Conservation (phyloP, 1,140 invertebrate species). For the Bactericera cockerelli region DNA sequence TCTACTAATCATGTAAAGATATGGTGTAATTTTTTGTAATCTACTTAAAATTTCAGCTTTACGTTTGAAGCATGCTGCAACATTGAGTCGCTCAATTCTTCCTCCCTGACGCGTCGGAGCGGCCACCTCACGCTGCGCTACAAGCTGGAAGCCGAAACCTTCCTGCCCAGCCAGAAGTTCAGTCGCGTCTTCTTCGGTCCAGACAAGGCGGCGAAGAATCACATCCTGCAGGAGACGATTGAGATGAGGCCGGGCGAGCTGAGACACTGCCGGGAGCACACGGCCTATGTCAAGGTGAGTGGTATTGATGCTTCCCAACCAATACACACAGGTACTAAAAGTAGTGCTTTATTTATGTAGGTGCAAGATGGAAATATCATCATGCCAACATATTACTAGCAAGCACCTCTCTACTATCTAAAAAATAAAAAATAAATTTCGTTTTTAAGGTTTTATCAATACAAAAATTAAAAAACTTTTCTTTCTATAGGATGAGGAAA, state of each 20-base stretch:
- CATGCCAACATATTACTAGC: too few relatives aligned
- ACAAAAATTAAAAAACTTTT: too few relatives aligned
- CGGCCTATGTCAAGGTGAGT: slow-evolving; percentile 58
- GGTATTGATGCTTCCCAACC: too few relatives aligned
- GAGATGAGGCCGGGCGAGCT: slow-evolving; percentile 21
- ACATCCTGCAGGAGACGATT: slow-evolving; percentile 28
- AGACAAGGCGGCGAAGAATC: slow-evolving; percentile 27
- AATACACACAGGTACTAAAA: too few relatives aligned
- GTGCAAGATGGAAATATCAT: too few relatives aligned
- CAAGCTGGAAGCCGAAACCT: slow-evolving; percentile 70
- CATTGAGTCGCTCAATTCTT: slow-evolving; percentile 46
- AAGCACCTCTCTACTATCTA: too few relatives aligned
- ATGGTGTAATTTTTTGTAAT: too few relatives aligned
- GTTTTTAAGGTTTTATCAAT: too few relatives aligned
- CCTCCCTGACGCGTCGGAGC: slow-evolving; percentile 13
- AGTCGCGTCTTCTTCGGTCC: slow-evolving; percentile 60
- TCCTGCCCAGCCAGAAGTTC: slow-evolving; percentile 55
- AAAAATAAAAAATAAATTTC: too few relatives aligned
- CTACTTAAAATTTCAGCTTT: slow-evolving; percentile 59
- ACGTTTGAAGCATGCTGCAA: slow-evolving; percentile 74
- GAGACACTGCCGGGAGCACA: slow-evolving; percentile 50
- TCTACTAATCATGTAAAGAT: too few relatives aligned
- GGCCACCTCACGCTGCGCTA: slow-evolving; percentile 43
- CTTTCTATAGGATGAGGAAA: too few relatives aligned
- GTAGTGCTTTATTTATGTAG: too few relatives aligned